Evolutionary conservation across 2,113 vertebrate genomes (phyloP).

Genomic region (human (Homo sapiens)): DNA sequence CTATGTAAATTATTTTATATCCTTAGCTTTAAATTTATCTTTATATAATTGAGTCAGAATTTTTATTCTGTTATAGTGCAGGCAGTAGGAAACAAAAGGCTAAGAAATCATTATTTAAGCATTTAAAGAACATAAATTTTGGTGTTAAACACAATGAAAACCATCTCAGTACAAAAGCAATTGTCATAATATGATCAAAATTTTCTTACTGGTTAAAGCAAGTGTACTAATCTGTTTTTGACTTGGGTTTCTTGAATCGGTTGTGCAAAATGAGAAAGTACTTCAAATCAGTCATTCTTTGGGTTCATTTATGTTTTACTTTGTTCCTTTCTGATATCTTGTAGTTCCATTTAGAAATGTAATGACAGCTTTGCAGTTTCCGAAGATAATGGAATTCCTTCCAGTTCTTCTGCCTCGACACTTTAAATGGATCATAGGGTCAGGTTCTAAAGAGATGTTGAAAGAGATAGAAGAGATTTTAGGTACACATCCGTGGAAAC

Average conservation of each 20-base stretch:
- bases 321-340: slow-evolving; percentile 24
- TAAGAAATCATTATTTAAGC: not conserved
- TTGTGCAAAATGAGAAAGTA: not conserved
- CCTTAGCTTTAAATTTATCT: not conserved
- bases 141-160: slow-evolving; percentile 3
- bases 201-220: slow-evolving; percentile 44
- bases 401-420: slow-evolving; percentile 83
- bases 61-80: slow-evolving; percentile 50
- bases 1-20: slow-evolving; percentile 1
- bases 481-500: slow-evolving; percentile 83
- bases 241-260: slow-evolving; percentile 25
- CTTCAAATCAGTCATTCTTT: not conserved
- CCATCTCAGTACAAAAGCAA: not conserved
- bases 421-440: slow-evolving; percentile 75
- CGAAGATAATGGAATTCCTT: slow-evolving; percentile 83
- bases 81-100: not conserved
- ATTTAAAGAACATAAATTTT: slow-evolving; percentile 6
- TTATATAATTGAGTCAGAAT: not conserved
- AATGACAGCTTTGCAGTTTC: slow-evolving; percentile 79
- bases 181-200: not conserved
- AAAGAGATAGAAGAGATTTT: slow-evolving; percentile 79
- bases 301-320: not conserved
- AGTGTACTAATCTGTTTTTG: slow-evolving; percentile 13
- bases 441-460: slow-evolving; percentile 9
- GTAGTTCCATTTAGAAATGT: slow-evolving; percentile 78